Percentiles rank a stretch among this genome's conserved stretches.
Evolutionary conservation across 2,888 invertebrate genomes (phyloP).

Genomic region (Malthinus seriepunctatus): DNA sequence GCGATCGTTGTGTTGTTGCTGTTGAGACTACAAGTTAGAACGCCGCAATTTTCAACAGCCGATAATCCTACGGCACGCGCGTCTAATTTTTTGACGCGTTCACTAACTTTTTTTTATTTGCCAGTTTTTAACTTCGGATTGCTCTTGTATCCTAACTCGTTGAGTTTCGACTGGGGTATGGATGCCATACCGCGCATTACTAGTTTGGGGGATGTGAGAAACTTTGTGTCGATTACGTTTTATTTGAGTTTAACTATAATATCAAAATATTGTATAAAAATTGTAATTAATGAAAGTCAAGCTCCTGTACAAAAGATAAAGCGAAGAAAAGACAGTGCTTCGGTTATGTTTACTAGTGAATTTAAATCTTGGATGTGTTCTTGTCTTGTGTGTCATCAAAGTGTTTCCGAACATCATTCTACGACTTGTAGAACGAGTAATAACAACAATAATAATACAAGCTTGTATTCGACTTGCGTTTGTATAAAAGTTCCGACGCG

Average conservation of each 20-base stretch:
- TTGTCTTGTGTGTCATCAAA: constrained; percentile 71
- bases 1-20: constrained; percentile 72
- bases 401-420: constrained; percentile 69
- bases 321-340: constrained; percentile 21
- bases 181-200: constrained; percentile 89
- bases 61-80: constrained; percentile 96
- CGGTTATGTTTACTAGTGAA: constrained; percentile 12
- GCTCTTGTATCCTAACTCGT: constrained; percentile 80
- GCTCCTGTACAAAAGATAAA: constrained; percentile 16
- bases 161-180: constrained; percentile 99
- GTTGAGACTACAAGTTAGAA: constrained; percentile 76
- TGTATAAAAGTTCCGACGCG: constrained; percentile 46
- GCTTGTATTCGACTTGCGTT: constrained; percentile 58
- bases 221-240: constrained; percentile 74
- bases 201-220: constrained; percentile 76
- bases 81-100: constrained; percentile 75
- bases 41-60: constrained; percentile 86
- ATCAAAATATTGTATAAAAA: constrained; percentile 35
- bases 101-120: constrained; percentile 89
- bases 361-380: constrained; percentile 50
- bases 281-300: constrained; percentile 8
- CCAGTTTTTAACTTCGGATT: constrained; percentile 90
- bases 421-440: constrained; percentile 70
- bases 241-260: constrained; percentile 59
- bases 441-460: constrained; percentile 70